Evolutionary conservation across 2,888 invertebrate species (phyloP).

Genomic region (Carabus problematicus): DNA sequence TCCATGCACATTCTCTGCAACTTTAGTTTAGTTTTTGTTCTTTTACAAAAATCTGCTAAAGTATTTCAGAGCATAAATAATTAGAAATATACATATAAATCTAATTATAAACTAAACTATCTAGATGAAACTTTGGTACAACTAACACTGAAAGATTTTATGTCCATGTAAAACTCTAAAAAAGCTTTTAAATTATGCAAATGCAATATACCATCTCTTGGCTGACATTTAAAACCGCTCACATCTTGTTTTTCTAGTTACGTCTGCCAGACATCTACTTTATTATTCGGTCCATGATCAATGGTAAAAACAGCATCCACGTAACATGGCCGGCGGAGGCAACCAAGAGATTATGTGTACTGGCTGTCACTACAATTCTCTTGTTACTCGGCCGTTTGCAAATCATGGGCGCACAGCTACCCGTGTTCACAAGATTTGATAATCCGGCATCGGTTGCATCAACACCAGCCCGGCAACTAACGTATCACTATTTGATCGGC

Average conservation of each 20-base stretch:
- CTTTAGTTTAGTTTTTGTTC: no score
- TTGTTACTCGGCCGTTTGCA: slow-evolving; percentile 85
- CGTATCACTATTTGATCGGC: slow-evolving; percentile 91
- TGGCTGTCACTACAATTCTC: slow-evolving; percentile 79
- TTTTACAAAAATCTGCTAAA: no score
- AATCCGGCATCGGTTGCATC: slow-evolving; percentile 93
- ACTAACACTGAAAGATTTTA: no score
- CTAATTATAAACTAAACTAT: no score
- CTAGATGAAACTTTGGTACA: no score
- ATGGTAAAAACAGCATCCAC: slow-evolving; percentile 64
- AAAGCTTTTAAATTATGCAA: slow-evolving; percentile 22
- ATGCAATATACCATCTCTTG: slow-evolving; percentile 16
- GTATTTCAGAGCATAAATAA: no score
- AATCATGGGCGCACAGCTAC: slow-evolving; percentile 96
- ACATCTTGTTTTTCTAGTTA: slow-evolving; percentile 55
- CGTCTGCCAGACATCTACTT: slow-evolving; percentile 61
- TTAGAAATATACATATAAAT: no score
- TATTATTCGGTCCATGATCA: slow-evolving; percentile 60
- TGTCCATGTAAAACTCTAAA: no score
- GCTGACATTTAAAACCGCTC: slow-evolving; percentile 6
- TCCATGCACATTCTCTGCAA: no score
- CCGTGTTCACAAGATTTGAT: slow-evolving; percentile 95
- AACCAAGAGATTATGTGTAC: slow-evolving; percentile 78
- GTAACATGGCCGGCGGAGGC: slow-evolving; percentile 71
- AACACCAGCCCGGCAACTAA: slow-evolving; percentile 85